Base-by-base conservation (phyloP, 2,113 vertebrate species). In the Stegastes partitus region DNA sequence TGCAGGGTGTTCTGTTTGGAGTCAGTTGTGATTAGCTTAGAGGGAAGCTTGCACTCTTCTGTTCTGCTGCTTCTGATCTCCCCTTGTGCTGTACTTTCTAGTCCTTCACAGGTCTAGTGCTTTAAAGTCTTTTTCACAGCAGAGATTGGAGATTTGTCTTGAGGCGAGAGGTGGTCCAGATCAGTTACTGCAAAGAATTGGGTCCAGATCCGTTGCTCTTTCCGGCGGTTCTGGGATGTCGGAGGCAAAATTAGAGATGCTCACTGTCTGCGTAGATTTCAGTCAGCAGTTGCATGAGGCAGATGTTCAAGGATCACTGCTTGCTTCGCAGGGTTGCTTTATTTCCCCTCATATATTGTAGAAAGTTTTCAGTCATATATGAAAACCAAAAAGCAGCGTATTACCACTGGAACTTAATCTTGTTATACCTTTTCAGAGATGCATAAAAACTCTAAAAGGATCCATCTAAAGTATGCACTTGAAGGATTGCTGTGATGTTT, bases 1-100 rank as follows among this genome's bases (percentile, higher is more conserved):
- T 83, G 64, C 37, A 5, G 75, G 79, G 71, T 57, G 47, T 79
- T 74, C 74, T 79, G 73, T 79, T 81, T 71, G 49, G 78, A 87
- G 76, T 79, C 73, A 28, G 69, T 47, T 76, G 68, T 69, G 76
- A 86, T 77, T 78, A 76, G 56, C 78, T 84, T 51, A 42, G 54
- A 82, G 72, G 56, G 16, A 45, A 57, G 50, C 9, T 59, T 25
- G 28, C 11, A 23, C 68, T 79, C 42, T 16, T 79, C 22, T 77
- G 54, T 75, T 74, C 69, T 79, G 49, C 51, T 75, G 68, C 47
- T 18, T 79, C 71, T 78, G 45, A 64, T 86, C 67, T 77, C 31
- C 25, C 21, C 34, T 26, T 23, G 58, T 67, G 42, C 69, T 63
- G 47, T 16, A 1, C 15, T 26, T 83, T 54, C 39, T 59, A 11